Evolutionary conservation across 2,888 invertebrate genomes (phyloP), one percentile per base, ranked within the genome.

Genomic region (Psococerastis gibbosa): DNA sequence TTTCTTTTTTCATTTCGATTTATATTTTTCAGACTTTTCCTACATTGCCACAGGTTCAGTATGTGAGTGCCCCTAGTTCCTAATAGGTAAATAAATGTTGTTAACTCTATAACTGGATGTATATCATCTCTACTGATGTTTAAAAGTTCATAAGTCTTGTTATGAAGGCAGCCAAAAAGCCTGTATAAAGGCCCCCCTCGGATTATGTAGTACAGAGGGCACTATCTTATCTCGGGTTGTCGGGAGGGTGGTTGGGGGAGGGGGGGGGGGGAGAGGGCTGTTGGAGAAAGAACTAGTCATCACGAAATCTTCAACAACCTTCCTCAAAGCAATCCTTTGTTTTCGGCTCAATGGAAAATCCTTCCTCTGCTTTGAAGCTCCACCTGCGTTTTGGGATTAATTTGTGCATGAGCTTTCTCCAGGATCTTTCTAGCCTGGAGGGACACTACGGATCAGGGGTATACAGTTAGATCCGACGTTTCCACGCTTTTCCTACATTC

Each of bases 211-310:
- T n/a, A n/a, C n/a, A n/a, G n/a, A n/a, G n/a, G n/a, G n/a, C n/a
- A n/a, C n/a, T n/a, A n/a, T n/a, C n/a, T n/a, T n/a, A 42, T 43
- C 17, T 22, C 41, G 35, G 47, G 43, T 42, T 41, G 34, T 32
- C 45, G 46, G 43, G 35, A 38, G 38, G 43, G 42, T 42, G 49
- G 43, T 33, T 35, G 47, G 48, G 43, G 22, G 34, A 41, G 34
- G 16, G 43, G 45, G 23, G 42, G 38, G 20, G 18, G 38, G 43
- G 38, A 43, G 35, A 45, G 48, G 49, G 52, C 44, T 31, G 23
- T 35, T 45, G 46, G 42, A 50, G 50, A 41, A 41, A 45, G 32
- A 49, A 38, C 38, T 38, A 38, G 38, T 38, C 38, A 38, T 38
- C 38, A 38, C 38, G 38, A 38, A 38, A 38, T 38, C 38, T 15